Evolutionary conservation across 2,888 invertebrate species (phyloP).

Genomic region (Notocelia uddmanniana): DNA sequence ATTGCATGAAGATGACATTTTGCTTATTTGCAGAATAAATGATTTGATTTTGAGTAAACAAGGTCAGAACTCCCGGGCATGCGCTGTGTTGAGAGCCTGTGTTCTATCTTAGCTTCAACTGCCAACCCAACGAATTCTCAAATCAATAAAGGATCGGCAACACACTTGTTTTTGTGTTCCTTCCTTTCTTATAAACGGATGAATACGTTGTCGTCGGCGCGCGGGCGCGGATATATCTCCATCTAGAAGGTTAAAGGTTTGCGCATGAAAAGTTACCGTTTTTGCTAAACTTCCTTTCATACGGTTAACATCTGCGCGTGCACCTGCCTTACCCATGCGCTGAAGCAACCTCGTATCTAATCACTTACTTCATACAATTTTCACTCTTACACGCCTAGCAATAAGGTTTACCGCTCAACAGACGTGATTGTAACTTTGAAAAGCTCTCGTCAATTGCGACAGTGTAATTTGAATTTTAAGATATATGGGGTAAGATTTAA

Average conservation of each 20-base stretch:
- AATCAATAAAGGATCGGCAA: no score
- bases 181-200: no score
- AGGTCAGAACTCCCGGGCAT: no score
- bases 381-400: neutral
- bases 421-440: neutral
- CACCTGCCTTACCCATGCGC: constrained; percentile 21
- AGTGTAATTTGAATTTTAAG: neutral
- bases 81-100: no score
- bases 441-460: neutral
- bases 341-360: neutral
- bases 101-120: no score
- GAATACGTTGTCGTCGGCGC: neutral
- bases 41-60: no score
- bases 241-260: neutral
- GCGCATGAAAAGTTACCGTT: neutral
- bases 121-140: no score
- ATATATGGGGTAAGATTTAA: neutral
- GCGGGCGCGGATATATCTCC: neutral
- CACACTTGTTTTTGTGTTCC: no score
- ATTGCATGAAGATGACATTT: no score
- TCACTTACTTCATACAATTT: neutral
- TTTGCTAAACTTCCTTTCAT: constrained; percentile 28
- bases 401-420: neutral
- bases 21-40: no score
- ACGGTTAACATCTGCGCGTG: constrained; percentile 7